Conservation (phyloP, 2,113 vertebrate species). For the Festucalex cinctus region DNA sequence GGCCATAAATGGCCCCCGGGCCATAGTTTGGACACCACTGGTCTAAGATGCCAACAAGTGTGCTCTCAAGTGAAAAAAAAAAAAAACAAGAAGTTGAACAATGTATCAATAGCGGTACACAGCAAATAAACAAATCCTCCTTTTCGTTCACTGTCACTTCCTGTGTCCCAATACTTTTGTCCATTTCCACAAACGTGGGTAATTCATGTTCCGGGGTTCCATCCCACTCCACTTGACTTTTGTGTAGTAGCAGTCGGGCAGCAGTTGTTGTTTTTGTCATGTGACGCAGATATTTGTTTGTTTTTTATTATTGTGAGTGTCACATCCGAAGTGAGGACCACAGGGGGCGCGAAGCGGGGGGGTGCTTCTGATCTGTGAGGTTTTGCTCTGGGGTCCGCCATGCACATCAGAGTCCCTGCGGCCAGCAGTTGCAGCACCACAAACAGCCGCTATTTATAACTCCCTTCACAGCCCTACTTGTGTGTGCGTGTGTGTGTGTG, state of each 20-base stretch:
- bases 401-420: constrained; percentile 64
- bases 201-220: not conserved
- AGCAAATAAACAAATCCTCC: too few relatives aligned
- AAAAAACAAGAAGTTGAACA: too few relatives aligned
- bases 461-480: constrained; percentile 38
- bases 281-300: not conserved
- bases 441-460: constrained; percentile 80
- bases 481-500: constrained; percentile 32
- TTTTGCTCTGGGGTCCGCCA: constrained; percentile 45
- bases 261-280: not conserved
- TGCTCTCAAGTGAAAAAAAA: too few relatives aligned
- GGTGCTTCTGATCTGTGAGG: constrained; percentile 52
- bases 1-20: too few relatives aligned
- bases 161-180: not conserved
- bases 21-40: too few relatives aligned
- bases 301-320: constrained; percentile 40
- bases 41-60: not conserved
- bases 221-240: not conserved
- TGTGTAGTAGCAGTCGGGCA: not conserved
- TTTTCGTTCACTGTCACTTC: too few relatives aligned
- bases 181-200: not conserved
- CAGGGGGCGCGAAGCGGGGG: constrained; percentile 38
- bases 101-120: too few relatives aligned
- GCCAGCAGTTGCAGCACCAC: constrained; percentile 59
- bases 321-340: constrained; percentile 55